A percentile compares a stretch with the other conserved stretches of the same genome.
These are phyloP conservation scores for Hozukius guyotensis DNA, from an alignment of 2,797 vertebrate species.

Conservation along the genomic window DNA sequence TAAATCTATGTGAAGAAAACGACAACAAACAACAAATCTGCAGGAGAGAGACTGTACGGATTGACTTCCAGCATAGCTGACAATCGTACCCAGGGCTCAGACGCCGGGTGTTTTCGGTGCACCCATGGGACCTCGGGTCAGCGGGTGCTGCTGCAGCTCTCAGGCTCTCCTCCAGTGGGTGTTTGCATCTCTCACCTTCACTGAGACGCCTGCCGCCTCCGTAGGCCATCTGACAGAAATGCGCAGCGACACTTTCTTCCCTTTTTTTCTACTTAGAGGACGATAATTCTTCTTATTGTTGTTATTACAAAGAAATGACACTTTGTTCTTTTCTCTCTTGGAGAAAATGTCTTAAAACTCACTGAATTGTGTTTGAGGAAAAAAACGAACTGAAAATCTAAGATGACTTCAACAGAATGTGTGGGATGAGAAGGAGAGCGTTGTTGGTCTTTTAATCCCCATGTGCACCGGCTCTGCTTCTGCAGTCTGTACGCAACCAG, in stretches of 20 bases:
- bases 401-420: slow-evolving; percentile 76
- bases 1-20: slow-evolving; percentile 75
- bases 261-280: slow-evolving; percentile 80
- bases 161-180: slow-evolving; percentile 81
- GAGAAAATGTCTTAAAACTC: slow-evolving; percentile 82
- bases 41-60: slow-evolving; percentile 69
- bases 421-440: slow-evolving; percentile 69
- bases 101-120: slow-evolving; percentile 60
- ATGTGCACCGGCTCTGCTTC: slow-evolving; percentile 88
- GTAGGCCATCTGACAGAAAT: slow-evolving; percentile 77
- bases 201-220: slow-evolving; percentile 72
- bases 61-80: slow-evolving; percentile 60
- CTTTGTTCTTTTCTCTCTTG: slow-evolving; percentile 72
- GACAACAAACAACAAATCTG: slow-evolving; percentile 75
- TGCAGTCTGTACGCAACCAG: slow-evolving; percentile 83
- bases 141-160: slow-evolving; percentile 63
- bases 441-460: slow-evolving; percentile 78
- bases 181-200: slow-evolving; percentile 77
- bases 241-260: slow-evolving; percentile 88
- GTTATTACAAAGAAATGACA: slow-evolving; percentile 72
- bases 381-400: slow-evolving; percentile 63
- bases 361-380: slow-evolving; percentile 55
- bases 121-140: slow-evolving; percentile 75
- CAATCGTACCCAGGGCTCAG: slow-evolving; percentile 79
- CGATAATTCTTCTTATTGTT: slow-evolving; percentile 64